Percentiles rank a stretch among this genome's conserved stretches.
These are phyloP conservation scores for Sinocyclocheilus rhinocerous DNA, from an alignment of 2,113 vertebrate genomes.

Conservation along the genomic window DNA sequence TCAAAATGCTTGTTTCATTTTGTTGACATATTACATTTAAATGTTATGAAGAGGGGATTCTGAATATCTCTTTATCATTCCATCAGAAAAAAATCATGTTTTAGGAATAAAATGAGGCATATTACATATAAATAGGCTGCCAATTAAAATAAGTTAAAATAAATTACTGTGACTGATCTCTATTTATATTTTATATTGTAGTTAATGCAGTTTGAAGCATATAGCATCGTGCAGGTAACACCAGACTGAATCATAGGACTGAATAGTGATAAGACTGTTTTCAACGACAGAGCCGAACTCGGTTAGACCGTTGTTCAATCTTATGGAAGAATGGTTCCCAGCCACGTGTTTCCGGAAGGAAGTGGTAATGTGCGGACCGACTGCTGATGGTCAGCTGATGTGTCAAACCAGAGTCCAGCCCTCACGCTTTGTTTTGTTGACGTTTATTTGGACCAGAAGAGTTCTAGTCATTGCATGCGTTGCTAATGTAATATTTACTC, in stretches of 20 bases:
- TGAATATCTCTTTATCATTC: not conserved
- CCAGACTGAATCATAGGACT: too few relatives aligned
- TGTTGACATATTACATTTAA: not conserved
- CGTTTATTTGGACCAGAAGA: not conserved
- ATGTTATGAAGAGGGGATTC: not conserved
- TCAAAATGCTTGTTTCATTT: too few relatives aligned
- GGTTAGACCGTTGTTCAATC: too few relatives aligned
- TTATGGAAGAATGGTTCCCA: constrained; percentile 17
- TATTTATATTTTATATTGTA: not conserved
- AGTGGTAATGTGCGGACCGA: not conserved
- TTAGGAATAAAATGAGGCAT: not conserved
- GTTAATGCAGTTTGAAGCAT: not conserved
- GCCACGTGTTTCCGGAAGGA: constrained; percentile 42
- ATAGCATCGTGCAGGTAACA: too few relatives aligned
- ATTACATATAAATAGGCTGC: too few relatives aligned
- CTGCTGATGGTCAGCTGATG: constrained; percentile 52
- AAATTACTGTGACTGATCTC: not conserved
- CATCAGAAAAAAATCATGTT: not conserved
- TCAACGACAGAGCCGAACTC: too few relatives aligned
- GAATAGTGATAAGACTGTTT: too few relatives aligned
- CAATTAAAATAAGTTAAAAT: not conserved
- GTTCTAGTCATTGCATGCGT: too few relatives aligned
- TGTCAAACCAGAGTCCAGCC: constrained; percentile 19
- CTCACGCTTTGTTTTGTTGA: not conserved
- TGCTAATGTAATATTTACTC: not conserved